Percentiles rank a stretch among this genome's conserved stretches.
Evolutionary conservation across 2,113 vertebrate species (phyloP).

Genomic region (Hippopotamus amphibius): DNA sequence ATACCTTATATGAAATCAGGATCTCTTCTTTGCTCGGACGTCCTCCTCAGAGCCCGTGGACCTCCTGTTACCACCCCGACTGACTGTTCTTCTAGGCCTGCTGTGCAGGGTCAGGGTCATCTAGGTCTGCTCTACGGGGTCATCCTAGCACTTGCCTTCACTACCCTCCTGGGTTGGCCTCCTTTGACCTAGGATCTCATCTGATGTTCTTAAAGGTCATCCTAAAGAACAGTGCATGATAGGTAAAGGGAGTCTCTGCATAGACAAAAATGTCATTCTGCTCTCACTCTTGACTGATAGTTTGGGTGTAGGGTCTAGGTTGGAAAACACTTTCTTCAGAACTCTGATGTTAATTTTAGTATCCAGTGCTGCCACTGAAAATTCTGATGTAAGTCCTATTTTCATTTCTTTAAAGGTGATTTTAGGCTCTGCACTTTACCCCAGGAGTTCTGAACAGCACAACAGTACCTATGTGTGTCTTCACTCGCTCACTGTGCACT

Average conservation of each 20-base stretch:
- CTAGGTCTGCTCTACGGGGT: not conserved
- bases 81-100: not conserved
- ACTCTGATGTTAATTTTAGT: not conserved
- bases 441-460: not conserved
- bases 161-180: not conserved
- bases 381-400: not conserved
- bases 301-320: not conserved
- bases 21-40: not conserved
- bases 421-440: not conserved
- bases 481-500: not conserved
- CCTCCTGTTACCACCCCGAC: not conserved
- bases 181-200: not conserved
- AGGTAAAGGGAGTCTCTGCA: not conserved
- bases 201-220: conserved; percentile 5
- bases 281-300: not conserved
- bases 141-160: not conserved
- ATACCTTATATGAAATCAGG: not conserved
- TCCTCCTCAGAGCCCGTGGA: not conserved
- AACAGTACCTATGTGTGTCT: not conserved
- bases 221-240: not conserved
- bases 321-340: conserved; percentile 29
- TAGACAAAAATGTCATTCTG: not conserved
- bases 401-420: not conserved
- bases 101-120: not conserved
- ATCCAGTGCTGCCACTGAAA: not conserved